These are phyloP conservation scores for Eufriesea mexicana DNA, from an alignment of 1,140 invertebrate genomes.

Conservation along the genomic window DNA sequence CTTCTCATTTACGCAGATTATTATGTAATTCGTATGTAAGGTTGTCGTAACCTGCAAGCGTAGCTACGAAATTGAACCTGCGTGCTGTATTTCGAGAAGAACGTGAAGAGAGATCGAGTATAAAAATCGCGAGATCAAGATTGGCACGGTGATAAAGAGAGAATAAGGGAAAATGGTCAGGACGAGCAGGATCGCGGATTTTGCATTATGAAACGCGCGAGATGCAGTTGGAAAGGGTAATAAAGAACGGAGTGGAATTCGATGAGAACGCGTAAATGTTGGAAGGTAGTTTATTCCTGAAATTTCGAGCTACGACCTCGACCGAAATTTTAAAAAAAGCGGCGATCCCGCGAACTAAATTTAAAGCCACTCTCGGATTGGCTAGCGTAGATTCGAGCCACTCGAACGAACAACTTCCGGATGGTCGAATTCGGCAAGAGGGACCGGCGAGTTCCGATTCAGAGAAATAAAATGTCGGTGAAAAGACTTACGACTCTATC, in stretches of 20 bases:
- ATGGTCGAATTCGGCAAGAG: neutral
- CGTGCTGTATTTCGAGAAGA: too few relatives aligned
- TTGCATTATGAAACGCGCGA: too few relatives aligned
- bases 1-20: too few relatives aligned
- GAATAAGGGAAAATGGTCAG: too few relatives aligned
- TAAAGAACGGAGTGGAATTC: neutral
- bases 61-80: too few relatives aligned
- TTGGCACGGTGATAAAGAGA: too few relatives aligned
- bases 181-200: too few relatives aligned
- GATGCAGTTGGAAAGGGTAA: neutral
- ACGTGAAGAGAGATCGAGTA: too few relatives aligned
- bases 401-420: neutral
- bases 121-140: too few relatives aligned
- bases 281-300: conserved; percentile 35
- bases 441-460: neutral
- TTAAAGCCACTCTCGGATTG: conserved; percentile 38
- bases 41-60: too few relatives aligned
- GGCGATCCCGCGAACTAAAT: conserved; percentile 45
- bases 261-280: neutral
- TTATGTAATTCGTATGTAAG: too few relatives aligned
- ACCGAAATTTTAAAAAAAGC: conserved; percentile 28
- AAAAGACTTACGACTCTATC: neutral
- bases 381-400: neutral
- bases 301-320: conserved; percentile 13
- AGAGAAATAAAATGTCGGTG: neutral